Percentiles rank a stretch among this genome's conserved stretches.
Conservation (phyloP, 53 echinoderm and acorn worm genomes). For the Patiria pectinifera region DNA sequence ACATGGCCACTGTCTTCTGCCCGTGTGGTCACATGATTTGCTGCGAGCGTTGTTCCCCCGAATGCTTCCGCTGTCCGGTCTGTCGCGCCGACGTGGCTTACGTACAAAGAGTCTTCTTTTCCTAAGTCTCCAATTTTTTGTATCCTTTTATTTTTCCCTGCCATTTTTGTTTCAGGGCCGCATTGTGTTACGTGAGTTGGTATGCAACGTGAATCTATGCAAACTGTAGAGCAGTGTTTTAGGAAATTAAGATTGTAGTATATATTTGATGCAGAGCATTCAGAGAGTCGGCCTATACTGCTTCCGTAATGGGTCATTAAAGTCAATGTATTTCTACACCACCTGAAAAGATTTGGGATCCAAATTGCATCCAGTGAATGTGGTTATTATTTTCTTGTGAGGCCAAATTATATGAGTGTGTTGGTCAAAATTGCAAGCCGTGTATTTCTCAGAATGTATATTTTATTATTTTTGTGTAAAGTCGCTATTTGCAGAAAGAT, state of each 20-base stretch:
- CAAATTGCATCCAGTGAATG: no score
- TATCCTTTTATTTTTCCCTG: not conserved
- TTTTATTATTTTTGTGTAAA: not conserved
- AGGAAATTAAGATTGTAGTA: not conserved
- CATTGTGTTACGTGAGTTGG: no score
- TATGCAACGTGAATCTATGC: slow-evolving; percentile 39
- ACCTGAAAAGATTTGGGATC: no score
- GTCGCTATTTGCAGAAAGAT: not conserved
- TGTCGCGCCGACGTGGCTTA: slow-evolving; percentile 93
- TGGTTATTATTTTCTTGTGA: not conserved
- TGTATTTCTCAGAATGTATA: not conserved
- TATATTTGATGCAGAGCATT: not conserved
- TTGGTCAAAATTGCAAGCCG: not conserved
- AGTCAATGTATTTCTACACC: no score
- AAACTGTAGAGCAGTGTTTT: not conserved
- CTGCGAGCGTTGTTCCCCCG: slow-evolving; percentile 91
- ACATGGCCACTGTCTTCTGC: slow-evolving; percentile 94
- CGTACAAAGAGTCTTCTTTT: slow-evolving; percentile 95
- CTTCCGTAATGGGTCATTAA: no score
- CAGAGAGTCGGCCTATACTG: no score
- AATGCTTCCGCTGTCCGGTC: slow-evolving; percentile 91
- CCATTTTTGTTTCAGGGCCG: not conserved
- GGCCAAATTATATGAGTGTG: not conserved
- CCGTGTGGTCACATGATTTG: slow-evolving; percentile 99
- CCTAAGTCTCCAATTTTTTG: slow-evolving; percentile 14